Conservation (phyloP, 37 sponge, comb jelly and placozoan genomes). For the Haliclona indistincta region DNA sequence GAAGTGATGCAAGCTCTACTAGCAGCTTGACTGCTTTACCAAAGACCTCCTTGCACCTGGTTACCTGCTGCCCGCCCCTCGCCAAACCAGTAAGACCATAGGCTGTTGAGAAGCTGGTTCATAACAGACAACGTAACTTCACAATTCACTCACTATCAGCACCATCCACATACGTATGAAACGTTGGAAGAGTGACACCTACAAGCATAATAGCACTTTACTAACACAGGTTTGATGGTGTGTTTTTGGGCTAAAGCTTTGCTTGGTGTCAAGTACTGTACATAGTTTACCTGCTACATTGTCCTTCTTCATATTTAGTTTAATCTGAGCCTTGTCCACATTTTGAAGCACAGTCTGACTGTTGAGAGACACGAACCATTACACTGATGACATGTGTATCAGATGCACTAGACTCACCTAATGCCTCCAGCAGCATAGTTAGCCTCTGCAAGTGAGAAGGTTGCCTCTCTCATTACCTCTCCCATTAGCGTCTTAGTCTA, state of each 20-base stretch:
- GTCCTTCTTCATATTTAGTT: conserved; percentile 85
- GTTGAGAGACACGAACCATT: not conserved
- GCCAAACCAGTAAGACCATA: conserved; percentile 89
- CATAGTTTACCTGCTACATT: conserved; percentile 90
- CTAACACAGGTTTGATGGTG: not conserved
- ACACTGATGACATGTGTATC: not conserved
- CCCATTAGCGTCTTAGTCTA: conserved; percentile 92
- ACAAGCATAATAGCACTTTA: conserved; percentile 6
- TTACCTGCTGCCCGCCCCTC: conserved; percentile 92
- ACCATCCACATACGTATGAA: conserved; percentile 86
- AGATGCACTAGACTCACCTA: conserved; percentile 49
- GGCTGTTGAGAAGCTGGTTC: no score
- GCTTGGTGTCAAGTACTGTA: not conserved
- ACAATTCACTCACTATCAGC: conserved; percentile 77
- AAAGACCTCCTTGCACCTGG: conserved; percentile 92
- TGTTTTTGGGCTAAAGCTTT: not conserved
- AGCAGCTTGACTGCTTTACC: conserved; percentile 89
- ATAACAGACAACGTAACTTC: no score
- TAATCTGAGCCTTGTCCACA: conserved; percentile 95
- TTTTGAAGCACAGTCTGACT: conserved; percentile 90
- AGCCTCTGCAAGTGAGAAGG: conserved; percentile 94
- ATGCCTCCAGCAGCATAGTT: conserved; percentile 97
- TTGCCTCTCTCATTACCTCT: conserved; percentile 94
- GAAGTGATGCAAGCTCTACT: conserved; percentile 93
- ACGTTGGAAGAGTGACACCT: conserved; percentile 86